These are phyloP conservation scores for Leptinotarsa undecemlineata DNA, from an alignment of 1,140 invertebrate species.

Conservation along the genomic window DNA sequence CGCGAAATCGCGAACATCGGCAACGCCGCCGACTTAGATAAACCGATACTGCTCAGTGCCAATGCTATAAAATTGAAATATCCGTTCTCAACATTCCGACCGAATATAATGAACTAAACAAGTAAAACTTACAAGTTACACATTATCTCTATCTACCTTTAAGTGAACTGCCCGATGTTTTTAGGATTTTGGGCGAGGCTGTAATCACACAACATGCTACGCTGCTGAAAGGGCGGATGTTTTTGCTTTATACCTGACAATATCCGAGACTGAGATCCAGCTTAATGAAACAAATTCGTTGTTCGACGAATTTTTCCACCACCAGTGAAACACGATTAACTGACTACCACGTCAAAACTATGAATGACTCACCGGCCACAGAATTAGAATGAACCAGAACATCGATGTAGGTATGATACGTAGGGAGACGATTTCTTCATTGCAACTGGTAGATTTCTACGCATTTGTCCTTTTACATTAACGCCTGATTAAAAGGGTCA, in stretches of 20 bases:
- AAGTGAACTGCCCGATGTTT: slow-evolving; percentile 16
- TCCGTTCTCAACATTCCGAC: not conserved
- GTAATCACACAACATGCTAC: slow-evolving; percentile 10
- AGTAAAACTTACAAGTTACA: slow-evolving; percentile 6
- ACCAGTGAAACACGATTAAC: not conserved
- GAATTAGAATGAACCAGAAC: slow-evolving; percentile 37
- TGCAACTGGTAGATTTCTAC: not conserved
- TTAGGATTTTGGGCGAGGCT: slow-evolving; percentile 6
- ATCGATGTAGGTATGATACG: slow-evolving; percentile 15
- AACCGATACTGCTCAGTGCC: slow-evolving; percentile 2
- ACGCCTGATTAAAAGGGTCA: slow-evolving; percentile 13
- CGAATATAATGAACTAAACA: slow-evolving; percentile 8
- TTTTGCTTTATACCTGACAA: slow-evolving; percentile 14
- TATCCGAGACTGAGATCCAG: slow-evolving; percentile 9
- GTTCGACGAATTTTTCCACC: slow-evolving; percentile 7
- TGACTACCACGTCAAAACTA: slow-evolving; percentile 35
- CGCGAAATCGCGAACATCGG: not conserved
- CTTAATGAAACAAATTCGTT: slow-evolving; percentile 7
- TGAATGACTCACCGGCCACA: slow-evolving; percentile 39
- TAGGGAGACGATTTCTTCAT: slow-evolving; percentile 26
- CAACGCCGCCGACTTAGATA: slow-evolving; percentile 4
- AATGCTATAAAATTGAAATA: slow-evolving; percentile 8
- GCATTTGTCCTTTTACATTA: not conserved
- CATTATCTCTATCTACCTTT: slow-evolving; percentile 5
- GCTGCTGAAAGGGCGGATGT: not conserved